Conservation (phyloP, 2,888 invertebrate genomes). For the Exephanes ischioxanthus region DNA sequence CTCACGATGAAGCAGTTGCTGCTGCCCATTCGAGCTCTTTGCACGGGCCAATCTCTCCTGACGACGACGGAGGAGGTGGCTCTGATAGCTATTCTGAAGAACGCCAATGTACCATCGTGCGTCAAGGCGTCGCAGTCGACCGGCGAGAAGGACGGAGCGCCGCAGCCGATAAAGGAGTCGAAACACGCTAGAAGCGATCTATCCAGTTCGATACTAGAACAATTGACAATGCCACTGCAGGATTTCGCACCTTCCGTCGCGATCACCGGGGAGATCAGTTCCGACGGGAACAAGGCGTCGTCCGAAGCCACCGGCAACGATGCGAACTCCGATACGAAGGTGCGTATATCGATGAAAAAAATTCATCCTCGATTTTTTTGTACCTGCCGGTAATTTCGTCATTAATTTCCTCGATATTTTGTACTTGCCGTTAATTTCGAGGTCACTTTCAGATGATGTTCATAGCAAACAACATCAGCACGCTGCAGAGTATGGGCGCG, state of each 20-base stretch:
- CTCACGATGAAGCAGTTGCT: slow-evolving; percentile 87
- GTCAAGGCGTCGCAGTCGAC: slow-evolving; percentile 85
- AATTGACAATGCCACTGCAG: slow-evolving; percentile 89
- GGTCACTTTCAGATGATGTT: slow-evolving; percentile 89
- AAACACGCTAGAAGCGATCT: slow-evolving; percentile 89
- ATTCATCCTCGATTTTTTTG: neutral
- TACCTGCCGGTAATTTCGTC: neutral
- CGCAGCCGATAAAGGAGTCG: slow-evolving; percentile 86
- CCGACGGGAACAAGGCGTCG: slow-evolving; percentile 85
- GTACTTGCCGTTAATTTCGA: neutral
- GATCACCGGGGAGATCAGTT: slow-evolving; percentile 84
- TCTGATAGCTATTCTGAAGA: slow-evolving; percentile 92
- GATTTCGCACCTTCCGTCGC: slow-evolving; percentile 85
- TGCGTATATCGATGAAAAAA: slow-evolving; percentile 72
- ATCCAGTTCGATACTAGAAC: slow-evolving; percentile 90
- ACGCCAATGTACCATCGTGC: slow-evolving; percentile 87
- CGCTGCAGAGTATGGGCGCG: slow-evolving; percentile 93
- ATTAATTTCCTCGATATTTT: too few relatives aligned
- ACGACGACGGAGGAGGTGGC: slow-evolving; percentile 92
- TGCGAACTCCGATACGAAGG: slow-evolving; percentile 85
- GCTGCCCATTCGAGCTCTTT: slow-evolving; percentile 90
- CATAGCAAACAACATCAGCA: slow-evolving; percentile 91
- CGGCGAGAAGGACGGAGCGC: slow-evolving; percentile 86
- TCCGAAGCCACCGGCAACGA: slow-evolving; percentile 79
- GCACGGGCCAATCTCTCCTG: slow-evolving; percentile 89